Evolutionary conservation across 2,113 vertebrate species (phyloP).

Genomic region (Ia io): DNA sequence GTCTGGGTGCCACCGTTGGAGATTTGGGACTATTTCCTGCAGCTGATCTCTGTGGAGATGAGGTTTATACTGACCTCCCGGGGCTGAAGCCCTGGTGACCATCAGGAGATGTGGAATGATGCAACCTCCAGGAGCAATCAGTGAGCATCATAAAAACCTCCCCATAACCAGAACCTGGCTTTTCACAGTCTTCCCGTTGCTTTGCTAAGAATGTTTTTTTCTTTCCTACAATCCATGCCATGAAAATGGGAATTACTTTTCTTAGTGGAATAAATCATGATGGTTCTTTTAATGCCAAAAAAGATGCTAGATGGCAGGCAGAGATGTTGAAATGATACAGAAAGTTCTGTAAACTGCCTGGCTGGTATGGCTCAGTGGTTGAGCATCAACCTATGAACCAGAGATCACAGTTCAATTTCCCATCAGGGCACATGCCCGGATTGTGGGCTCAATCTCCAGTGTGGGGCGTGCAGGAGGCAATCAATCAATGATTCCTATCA

Average conservation of each 20-base stretch:
- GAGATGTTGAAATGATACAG: background rate
- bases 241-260: background rate
- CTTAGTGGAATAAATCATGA: background rate
- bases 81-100: background rate
- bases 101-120: background rate
- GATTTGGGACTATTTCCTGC: conserved; percentile 34
- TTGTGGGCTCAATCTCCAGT: too few species aligned
- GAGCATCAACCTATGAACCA: too few species aligned
- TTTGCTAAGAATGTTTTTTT: background rate
- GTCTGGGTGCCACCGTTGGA: conserved; percentile 56
- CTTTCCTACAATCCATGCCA: background rate
- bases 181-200: background rate
- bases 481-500: too few species aligned
- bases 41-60: conserved; percentile 46
- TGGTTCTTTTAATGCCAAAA: background rate
- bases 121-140: background rate
- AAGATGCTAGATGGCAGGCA: background rate
- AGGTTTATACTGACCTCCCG: background rate
- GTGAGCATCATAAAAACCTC: background rate
- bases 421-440: too few species aligned
- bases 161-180: background rate
- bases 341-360: background rate
- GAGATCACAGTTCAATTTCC: too few species aligned
- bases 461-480: too few species aligned
- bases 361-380: too few species aligned